phyloP scores from a whole-genome alignment of 2,113 vertebrate species.

The Epinephelus moara region DNA sequence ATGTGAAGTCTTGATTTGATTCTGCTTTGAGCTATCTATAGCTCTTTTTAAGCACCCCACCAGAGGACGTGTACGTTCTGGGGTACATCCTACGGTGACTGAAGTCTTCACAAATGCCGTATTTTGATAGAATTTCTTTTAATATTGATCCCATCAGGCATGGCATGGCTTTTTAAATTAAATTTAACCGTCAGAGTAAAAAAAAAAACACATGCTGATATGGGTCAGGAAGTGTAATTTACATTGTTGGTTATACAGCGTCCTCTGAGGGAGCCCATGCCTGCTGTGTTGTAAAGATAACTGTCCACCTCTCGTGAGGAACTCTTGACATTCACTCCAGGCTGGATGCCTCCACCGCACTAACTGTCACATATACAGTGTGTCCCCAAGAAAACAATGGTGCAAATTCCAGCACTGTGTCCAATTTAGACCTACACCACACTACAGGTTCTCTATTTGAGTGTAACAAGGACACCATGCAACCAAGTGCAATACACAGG shows the following conservation, averaged over 20 bases:
- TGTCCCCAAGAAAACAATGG: slow-evolving; percentile 57
- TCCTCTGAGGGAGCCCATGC: slow-evolving; percentile 10
- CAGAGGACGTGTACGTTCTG: slow-evolving; percentile 56
- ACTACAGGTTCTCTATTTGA: slow-evolving; percentile 72
- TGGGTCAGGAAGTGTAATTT: slow-evolving; percentile 23
- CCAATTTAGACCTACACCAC: slow-evolving; percentile 75
- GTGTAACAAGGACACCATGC: slow-evolving; percentile 68
- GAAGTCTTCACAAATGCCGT: slow-evolving; percentile 56
- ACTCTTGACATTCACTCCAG: slow-evolving; percentile 58
- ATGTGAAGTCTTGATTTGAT: slow-evolving; percentile 76
- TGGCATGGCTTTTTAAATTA: slow-evolving; percentile 28
- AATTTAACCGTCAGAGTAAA: slow-evolving; percentile 33
- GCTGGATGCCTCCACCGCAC: slow-evolving; percentile 47
- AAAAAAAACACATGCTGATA: slow-evolving; percentile 12
- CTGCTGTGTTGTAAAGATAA: slow-evolving; percentile 61
- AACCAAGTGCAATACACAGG: slow-evolving; percentile 70
- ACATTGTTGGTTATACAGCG: slow-evolving; percentile 24
- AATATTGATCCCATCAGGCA: slow-evolving; percentile 38
- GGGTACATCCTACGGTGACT: slow-evolving; percentile 52
- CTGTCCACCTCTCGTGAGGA: slow-evolving; percentile 53
- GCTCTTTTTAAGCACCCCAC: slow-evolving; percentile 65
- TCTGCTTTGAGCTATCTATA: slow-evolving; percentile 78
- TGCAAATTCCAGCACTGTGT: slow-evolving; percentile 61
- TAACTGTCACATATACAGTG: slow-evolving; percentile 56
- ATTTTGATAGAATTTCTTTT: slow-evolving; percentile 42